Evolutionary conservation across 2,113 vertebrate species (phyloP).

Genomic region (Rallus limicola): DNA sequence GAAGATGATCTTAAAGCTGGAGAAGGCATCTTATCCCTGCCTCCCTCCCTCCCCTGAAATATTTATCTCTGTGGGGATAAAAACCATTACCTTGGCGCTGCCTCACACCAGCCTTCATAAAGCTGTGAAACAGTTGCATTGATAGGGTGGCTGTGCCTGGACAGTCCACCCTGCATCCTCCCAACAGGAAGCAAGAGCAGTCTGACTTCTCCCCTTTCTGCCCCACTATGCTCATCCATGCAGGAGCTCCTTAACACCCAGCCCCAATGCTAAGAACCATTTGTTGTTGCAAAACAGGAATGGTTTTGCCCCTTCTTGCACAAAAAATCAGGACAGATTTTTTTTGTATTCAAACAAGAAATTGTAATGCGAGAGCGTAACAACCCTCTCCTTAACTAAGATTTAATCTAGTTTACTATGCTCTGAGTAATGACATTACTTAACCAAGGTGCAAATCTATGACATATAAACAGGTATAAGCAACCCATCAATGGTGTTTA

Average conservation of each 20-base stretch:
- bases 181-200: background rate
- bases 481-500: background rate
- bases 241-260: accelerated
- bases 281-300: background rate
- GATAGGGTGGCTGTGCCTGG: background rate
- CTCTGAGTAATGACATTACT: background rate
- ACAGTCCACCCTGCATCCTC: background rate
- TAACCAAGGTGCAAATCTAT: background rate
- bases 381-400: background rate
- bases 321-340: background rate
- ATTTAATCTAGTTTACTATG: background rate
- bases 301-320: background rate
- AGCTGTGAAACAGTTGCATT: background rate
- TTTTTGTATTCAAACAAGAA: background rate
- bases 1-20: background rate
- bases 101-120: background rate
- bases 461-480: background rate
- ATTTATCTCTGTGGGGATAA: background rate
- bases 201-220: background rate
- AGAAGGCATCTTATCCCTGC: no score
- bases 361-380: background rate
- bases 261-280: background rate
- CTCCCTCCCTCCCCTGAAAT: background rate
- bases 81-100: accelerated
- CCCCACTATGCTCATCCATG: accelerated